phyloP scores from a whole-genome alignment of 2,797 vertebrate species.

The Rhincodon typus region DNA sequence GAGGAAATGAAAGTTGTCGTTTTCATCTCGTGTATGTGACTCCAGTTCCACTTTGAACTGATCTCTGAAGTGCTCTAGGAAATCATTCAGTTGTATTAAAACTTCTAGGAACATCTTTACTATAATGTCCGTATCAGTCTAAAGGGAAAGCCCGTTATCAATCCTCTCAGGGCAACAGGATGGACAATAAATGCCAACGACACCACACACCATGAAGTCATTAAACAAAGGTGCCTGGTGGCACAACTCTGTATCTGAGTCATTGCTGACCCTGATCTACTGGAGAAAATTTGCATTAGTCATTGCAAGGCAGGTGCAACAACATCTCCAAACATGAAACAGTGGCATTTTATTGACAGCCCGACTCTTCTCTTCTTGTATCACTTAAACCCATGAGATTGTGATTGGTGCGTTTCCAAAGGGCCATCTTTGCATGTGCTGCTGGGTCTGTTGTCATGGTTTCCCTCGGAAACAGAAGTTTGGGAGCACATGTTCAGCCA shows the following conservation, averaged over 20 bases:
- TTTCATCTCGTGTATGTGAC: neutral
- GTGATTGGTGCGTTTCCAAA: neutral
- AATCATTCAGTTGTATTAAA: neutral
- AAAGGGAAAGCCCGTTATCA: neutral
- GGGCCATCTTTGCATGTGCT: neutral
- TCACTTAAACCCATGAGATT: neutral
- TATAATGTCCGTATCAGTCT: neutral
- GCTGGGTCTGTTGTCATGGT: neutral
- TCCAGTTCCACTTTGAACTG: neutral
- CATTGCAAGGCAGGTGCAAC: neutral
- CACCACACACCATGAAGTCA: no score
- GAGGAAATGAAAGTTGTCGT: neutral
- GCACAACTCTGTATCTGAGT: neutral
- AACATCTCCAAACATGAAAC: neutral
- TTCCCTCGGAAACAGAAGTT: neutral
- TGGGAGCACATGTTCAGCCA: neutral
- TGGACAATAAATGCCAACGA: neutral
- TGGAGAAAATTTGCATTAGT: neutral
- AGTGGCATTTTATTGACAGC: neutral
- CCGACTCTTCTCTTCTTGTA: neutral
- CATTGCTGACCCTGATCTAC: neutral
- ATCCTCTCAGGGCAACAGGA: neutral
- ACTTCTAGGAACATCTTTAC: neutral
- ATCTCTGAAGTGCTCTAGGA: neutral
- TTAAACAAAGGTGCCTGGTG: neutral